These are phyloP conservation scores for Thunnus maccoyii DNA, from an alignment of 2,113 vertebrate genomes.

Conservation along the genomic window DNA sequence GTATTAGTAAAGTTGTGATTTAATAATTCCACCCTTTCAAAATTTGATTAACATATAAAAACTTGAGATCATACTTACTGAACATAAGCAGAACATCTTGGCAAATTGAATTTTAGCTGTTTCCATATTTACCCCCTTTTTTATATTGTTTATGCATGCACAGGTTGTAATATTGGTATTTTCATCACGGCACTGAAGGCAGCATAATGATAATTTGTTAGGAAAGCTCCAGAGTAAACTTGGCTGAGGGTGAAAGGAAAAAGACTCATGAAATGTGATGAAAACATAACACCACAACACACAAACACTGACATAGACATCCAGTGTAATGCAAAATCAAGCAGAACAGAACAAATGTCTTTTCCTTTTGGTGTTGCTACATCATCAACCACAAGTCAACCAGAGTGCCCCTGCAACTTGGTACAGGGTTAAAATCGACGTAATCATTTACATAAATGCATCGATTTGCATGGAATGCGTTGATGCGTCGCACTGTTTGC, in stretches of 20 bases:
- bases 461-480: too few relatives aligned
- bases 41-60: too few relatives aligned
- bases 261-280: not conserved
- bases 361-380: not conserved
- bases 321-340: not conserved
- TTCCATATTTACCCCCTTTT: not conserved
- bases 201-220: not conserved
- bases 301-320: not conserved
- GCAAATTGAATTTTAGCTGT: not conserved
- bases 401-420: too few relatives aligned
- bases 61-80: too few relatives aligned
- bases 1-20: not conserved
- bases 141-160: not conserved
- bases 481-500: too few relatives aligned
- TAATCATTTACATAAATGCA: too few relatives aligned
- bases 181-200: slow-evolving; percentile 7
- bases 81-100: not conserved
- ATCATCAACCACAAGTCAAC: not conserved
- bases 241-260: not conserved
- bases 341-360: not conserved
- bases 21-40: not conserved
- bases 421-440: too few relatives aligned
- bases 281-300: not conserved
- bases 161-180: not conserved
- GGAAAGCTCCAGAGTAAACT: not conserved